These are phyloP conservation scores for Drosophila neotestacea DNA, from an alignment of 2,888 invertebrate species.

Conservation along the genomic window DNA sequence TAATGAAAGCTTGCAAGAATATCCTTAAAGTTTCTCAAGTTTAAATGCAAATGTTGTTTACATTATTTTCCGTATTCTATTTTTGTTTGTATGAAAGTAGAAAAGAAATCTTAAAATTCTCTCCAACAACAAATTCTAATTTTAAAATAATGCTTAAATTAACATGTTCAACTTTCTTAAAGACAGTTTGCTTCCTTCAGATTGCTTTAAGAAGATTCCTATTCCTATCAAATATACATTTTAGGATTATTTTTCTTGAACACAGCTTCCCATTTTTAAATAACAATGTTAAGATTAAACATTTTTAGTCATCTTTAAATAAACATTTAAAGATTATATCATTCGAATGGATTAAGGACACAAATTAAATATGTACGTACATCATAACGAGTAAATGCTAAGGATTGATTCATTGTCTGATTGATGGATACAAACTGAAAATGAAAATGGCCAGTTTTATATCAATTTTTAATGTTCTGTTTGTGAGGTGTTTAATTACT, in stretches of 20 bases:
- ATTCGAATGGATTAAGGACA: neutral
- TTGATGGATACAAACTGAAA: slow-evolving; percentile 7
- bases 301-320: no score
- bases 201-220: no score
- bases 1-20: neutral
- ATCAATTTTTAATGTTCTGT: slow-evolving; percentile 21
- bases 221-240: no score
- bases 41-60: slow-evolving; percentile 1
- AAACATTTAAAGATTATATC: no score
- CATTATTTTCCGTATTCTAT: neutral
- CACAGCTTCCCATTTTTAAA: no score
- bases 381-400: slow-evolving; percentile 1
- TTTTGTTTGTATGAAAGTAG: neutral
- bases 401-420: neutral
- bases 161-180: no score
- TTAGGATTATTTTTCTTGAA: no score
- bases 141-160: no score
- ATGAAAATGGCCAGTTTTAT: slow-evolving; percentile 1
- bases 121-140: neutral
- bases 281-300: no score
- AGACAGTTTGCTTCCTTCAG: no score
- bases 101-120: neutral
- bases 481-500: slow-evolving; percentile 32
- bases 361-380: neutral
- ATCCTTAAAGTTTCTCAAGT: slow-evolving; percentile 5